Conservation (phyloP, 2,113 vertebrate species). For the Ploceus nigricollis region DNA sequence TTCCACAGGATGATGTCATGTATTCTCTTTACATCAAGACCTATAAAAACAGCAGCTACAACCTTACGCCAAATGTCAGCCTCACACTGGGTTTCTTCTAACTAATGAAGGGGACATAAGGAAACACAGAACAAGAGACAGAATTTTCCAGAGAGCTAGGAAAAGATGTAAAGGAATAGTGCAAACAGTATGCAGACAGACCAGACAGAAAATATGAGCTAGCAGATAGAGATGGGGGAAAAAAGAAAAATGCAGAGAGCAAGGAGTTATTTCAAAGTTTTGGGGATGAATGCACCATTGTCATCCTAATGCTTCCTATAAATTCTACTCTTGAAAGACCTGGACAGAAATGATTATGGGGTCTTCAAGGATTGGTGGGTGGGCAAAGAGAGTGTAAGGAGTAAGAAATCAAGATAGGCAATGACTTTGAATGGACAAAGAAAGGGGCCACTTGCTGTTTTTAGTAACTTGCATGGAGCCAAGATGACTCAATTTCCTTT, state of each 20-base stretch:
- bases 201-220: neutral
- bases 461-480: neutral
- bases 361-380: neutral
- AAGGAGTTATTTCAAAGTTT: neutral
- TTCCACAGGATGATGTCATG: neutral
- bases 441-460: neutral
- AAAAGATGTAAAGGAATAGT: neutral
- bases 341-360: neutral
- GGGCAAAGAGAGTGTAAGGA: neutral
- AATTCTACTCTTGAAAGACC: neutral
- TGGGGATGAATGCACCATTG: neutral
- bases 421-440: neutral
- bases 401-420: neutral
- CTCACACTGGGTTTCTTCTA: neutral
- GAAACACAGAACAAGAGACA: neutral
- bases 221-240: neutral
- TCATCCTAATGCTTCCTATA: neutral
- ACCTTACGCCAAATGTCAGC: neutral
- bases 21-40: neutral
- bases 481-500: neutral
- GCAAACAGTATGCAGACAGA: neutral
- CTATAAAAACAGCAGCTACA: neutral
- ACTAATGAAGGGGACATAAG: neutral
- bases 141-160: neutral
- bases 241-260: neutral